Evolutionary conservation across 2,797 vertebrate species (phyloP), one percentile per base, ranked within the genome.

Genomic region (Lepilemur ruficaudatus): DNA sequence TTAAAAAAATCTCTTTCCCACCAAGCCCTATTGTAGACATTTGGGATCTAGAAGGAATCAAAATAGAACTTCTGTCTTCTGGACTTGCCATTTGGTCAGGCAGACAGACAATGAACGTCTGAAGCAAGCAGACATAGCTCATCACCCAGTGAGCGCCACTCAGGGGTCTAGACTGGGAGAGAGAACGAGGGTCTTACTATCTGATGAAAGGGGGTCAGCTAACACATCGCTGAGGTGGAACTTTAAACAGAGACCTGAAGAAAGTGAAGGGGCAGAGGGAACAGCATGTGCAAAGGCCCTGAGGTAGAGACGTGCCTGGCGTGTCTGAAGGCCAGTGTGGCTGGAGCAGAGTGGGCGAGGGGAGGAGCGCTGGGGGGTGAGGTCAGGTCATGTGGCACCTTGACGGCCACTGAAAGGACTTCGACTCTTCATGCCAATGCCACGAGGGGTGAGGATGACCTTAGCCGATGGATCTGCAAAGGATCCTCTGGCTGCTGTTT

Each of bases 111-210:
- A 28, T 38, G 59, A 83, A n/a, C 52, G 17, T 18, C 3, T 25
- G 61, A 35, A 85, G n/a, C 12, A 59, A 28, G 72, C 5, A 14
- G 65, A 38, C n/a, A 8, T 0, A 3, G 30, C 1, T 0, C 9
- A 7, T 5, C 46, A 41, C 50, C 8, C 14, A 55, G 20, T 4
- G 28, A 10, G 15, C 0, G 0, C 4, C 5, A 5, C 4, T n/a
- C 41, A 67, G 61, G 59, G 20, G 52, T 15, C 14, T 8, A 8
- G 30, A 13, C 20, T 3, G 13, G 18, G 18, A 32, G 11, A 8
- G 13, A 17, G 43, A n/a, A 13, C 0, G 1, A 23, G 41, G 17
- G 35, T 20, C 22, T 88, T 38, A 22, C 89, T 76, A 0, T 14
- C 72, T 81, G 46, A 18, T 38, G 32, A n/a, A 91, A 88, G 52